Evolutionary conservation across 1,140 invertebrate genomes (phyloP).

Genomic region (Limonius californicus): DNA sequence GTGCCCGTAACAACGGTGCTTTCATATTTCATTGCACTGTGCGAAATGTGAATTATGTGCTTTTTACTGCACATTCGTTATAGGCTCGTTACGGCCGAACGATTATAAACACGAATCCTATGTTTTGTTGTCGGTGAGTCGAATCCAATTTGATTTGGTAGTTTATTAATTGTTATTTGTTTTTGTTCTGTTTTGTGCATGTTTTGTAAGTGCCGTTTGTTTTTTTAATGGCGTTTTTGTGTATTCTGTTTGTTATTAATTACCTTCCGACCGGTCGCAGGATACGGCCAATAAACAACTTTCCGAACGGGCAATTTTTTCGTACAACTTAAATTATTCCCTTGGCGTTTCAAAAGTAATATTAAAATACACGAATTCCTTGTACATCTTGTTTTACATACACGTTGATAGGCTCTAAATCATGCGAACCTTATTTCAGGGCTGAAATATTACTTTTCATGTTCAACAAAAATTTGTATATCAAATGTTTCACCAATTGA

Average conservation of each 20-base stretch:
- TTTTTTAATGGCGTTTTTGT: too few relatives aligned
- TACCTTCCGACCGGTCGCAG: too few relatives aligned
- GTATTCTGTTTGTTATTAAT: neutral
- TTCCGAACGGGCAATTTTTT: too few relatives aligned
- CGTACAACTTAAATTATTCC: too few relatives aligned
- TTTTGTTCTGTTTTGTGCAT: neutral
- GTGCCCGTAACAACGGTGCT: neutral
- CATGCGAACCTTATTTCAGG: neutral
- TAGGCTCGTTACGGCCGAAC: neutral
- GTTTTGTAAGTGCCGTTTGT: too few relatives aligned
- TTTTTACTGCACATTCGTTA: conserved; percentile 13
- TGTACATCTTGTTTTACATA: too few relatives aligned
- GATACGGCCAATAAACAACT: too few relatives aligned
- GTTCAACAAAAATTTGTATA: conserved; percentile 3
- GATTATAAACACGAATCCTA: conserved; percentile 7
- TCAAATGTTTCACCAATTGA: neutral
- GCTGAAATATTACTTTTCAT: neutral
- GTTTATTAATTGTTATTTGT: conserved; percentile 8
- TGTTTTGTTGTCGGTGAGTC: neutral
- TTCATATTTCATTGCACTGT: conserved; percentile 8
- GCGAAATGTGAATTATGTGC: conserved; percentile 10
- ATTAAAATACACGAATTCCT: too few relatives aligned
- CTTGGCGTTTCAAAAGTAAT: neutral
- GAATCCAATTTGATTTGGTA: neutral
- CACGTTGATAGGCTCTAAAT: neutral